phyloP scores from a whole-genome alignment of 2,797 vertebrate species.

The Pantherophis alleghaniensis region DNA sequence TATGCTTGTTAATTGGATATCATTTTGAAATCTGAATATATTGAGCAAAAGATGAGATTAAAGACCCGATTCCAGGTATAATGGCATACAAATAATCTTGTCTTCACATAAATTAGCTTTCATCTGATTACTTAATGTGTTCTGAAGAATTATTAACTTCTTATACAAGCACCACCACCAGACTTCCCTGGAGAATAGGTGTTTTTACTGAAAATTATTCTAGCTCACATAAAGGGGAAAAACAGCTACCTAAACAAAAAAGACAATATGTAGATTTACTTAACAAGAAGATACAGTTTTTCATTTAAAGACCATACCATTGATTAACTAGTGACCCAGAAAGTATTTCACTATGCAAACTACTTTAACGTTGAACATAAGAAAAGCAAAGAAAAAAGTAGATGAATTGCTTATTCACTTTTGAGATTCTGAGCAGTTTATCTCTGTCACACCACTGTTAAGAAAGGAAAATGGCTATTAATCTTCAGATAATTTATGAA shows the following conservation, averaged over 20 bases:
- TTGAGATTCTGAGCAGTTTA: slow-evolving; percentile 54
- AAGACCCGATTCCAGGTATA: neutral
- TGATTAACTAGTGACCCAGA: slow-evolving; percentile 54
- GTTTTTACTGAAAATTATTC: neutral
- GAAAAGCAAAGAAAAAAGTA: slow-evolving; percentile 44
- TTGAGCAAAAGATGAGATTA: slow-evolving; percentile 7
- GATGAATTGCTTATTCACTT: slow-evolving; percentile 64
- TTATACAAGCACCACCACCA: neutral
- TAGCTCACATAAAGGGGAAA: neutral
- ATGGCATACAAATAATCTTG: neutral
- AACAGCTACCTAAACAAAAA: slow-evolving; percentile 11
- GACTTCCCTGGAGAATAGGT: neutral
- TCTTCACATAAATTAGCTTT: neutral
- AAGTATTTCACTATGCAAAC: slow-evolving; percentile 59
- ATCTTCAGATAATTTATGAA: slow-evolving; percentile 68
- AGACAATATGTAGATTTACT: neutral
- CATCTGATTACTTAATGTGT: slow-evolving; percentile 5
- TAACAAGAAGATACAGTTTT: slow-evolving; percentile 14
- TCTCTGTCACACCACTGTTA: slow-evolving; percentile 63
- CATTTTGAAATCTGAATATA: neutral
- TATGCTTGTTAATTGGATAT: neutral
- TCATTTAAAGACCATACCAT: slow-evolving; percentile 50
- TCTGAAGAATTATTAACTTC: neutral
- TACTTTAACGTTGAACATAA: slow-evolving; percentile 45
- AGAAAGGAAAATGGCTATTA: slow-evolving; percentile 64